Base-by-base conservation (phyloP, 2,888 invertebrate species). In the Cosmia pyralina region DNA sequence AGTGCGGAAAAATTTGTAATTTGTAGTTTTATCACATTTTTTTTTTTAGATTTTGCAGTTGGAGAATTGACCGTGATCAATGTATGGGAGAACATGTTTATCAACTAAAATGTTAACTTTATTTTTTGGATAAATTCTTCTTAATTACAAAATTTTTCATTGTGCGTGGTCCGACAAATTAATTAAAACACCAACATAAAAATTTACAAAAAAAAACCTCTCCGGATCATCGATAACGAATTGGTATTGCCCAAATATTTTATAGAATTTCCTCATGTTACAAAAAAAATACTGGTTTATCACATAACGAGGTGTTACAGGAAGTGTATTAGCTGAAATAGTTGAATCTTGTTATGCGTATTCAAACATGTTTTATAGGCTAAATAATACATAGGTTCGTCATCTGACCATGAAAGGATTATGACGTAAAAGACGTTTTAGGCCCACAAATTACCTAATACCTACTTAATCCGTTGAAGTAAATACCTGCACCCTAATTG, bases 321-420 rank as follows among this genome's bases (percentile, higher is more conserved):
- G 69, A 66, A 75, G 63, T 67, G 28, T 63, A 52, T 60, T n/a
- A n/a, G 65, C 28, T 13, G 19, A 50, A 41, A 38, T 19, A 53
- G 41, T 41, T 59, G n/a, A 68, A 50, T 71, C 38, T 57, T 52
- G 41, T 50, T 68, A 28, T 19, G 63, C 5, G n/a, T 22, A 17
- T 53, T 65, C 41, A 57, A 46, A 17, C 44, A 41, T 44, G 41
- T 69, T 70, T 67, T 62, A 34, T 60, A 15, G 34, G 57, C 46
- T 60, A 52, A 46, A 28, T 74, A 68, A n/a, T n/a, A n/a, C n/a
- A 62, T 53, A 60, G 65, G 34, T 22, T 44, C 11, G 65, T 58
- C 58, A 60, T 57, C 71, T 72, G 73, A 44, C 85, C 80, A 34
- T 84, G 80, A 85, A 59, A 57, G 58, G 58, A 68, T 83, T 72